These are phyloP conservation scores for Cerastoderma edule DNA, from an alignment of 2,888 invertebrate genomes.

Conservation along the genomic window DNA sequence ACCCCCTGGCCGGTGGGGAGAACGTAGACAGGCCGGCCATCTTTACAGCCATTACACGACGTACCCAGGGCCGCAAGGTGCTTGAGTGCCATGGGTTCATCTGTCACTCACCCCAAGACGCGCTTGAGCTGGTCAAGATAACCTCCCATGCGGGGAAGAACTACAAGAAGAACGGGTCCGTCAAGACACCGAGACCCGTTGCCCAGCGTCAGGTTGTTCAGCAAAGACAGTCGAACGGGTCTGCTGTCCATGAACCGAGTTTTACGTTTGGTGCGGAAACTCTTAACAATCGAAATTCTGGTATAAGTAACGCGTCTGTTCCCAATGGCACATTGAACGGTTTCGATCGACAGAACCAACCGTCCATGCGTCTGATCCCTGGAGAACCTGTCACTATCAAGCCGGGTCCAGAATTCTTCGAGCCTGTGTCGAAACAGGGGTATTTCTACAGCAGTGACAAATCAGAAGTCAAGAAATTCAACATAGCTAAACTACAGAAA, in stretches of 20 bases:
- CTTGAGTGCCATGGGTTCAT: slow-evolving; percentile 83
- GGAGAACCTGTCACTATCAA: slow-evolving; percentile 59
- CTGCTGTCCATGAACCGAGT: not conserved
- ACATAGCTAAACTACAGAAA: slow-evolving; percentile 66
- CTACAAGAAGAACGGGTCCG: slow-evolving; percentile 44
- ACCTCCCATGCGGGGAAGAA: slow-evolving; percentile 69
- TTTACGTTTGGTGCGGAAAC: not conserved
- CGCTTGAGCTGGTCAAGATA: slow-evolving; percentile 97
- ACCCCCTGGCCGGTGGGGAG: slow-evolving; percentile 71
- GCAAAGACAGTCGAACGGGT: slow-evolving; percentile 24
- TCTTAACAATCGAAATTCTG: slow-evolving; percentile 9
- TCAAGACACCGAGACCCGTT: slow-evolving; percentile 8
- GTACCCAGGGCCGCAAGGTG: slow-evolving; percentile 80
- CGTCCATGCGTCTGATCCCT: slow-evolving; percentile 63
- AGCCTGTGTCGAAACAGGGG: slow-evolving; percentile 76
- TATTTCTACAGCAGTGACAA: slow-evolving; percentile 78
- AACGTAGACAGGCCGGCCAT: slow-evolving; percentile 79
- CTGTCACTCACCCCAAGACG: slow-evolving; percentile 92
- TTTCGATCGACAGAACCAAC: not conserved
- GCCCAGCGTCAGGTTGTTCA: slow-evolving; percentile 3
- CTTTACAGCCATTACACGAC: slow-evolving; percentile 81
- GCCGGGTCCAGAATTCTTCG: slow-evolving; percentile 75
- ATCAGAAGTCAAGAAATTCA: slow-evolving; percentile 76
- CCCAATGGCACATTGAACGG: slow-evolving; percentile 33
- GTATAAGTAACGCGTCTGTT: not conserved